phyloP scores from a whole-genome alignment of 2,797 vertebrate species.

The Hypotaenidia okinawae region DNA sequence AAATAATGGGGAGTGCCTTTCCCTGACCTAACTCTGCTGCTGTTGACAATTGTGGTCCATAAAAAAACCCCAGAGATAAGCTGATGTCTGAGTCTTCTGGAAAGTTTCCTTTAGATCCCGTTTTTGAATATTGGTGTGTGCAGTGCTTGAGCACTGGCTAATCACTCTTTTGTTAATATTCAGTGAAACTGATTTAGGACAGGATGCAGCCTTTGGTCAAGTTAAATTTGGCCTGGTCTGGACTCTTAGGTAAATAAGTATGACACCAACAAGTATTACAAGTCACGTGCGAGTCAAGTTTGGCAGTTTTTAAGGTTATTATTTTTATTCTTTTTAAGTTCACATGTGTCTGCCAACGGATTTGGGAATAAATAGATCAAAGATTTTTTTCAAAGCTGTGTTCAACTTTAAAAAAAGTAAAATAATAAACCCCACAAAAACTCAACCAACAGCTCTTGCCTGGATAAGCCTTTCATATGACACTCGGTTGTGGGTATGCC shows the following conservation, averaged over 20 bases:
- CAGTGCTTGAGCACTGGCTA: neutral
- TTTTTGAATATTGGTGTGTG: neutral
- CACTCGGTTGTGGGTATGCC: neutral
- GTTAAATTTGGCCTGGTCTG: neutral
- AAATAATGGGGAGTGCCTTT: neutral
- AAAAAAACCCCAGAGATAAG: neutral
- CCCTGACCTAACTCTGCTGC: neutral
- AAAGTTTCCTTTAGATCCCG: neutral
- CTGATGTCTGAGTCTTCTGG: neutral
- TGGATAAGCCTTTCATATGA: neutral
- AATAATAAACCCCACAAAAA: neutral
- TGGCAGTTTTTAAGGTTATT: neutral
- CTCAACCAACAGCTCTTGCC: neutral
- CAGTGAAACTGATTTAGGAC: neutral
- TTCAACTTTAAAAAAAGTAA: neutral
- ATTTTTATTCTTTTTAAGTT: neutral
- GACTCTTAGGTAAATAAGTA: neutral
- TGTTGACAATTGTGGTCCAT: neutral
- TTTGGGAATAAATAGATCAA: conserved; percentile 17
- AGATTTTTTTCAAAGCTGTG: neutral
- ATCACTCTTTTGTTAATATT: neutral
- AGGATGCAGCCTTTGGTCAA: neutral
- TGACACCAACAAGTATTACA: neutral
- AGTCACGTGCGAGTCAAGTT: neutral
- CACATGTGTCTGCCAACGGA: neutral